Base-by-base conservation (phyloP, 2,888 invertebrate genomes). In the Platycheirus rosarum region DNA sequence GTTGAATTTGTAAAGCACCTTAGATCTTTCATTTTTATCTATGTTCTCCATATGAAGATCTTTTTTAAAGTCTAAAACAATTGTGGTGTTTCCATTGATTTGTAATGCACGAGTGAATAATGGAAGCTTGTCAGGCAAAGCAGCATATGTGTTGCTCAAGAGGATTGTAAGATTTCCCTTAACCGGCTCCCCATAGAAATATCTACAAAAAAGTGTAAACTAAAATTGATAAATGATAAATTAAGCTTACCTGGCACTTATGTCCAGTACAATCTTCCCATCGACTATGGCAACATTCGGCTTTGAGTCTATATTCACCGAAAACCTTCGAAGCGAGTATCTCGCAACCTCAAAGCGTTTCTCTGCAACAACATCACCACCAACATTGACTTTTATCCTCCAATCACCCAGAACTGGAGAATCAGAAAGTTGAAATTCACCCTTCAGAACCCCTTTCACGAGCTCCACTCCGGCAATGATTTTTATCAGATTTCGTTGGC, bases 271-370 rank as follows among this genome's bases (percentile, higher is more conserved):
- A 76, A 98, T 93, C 85, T 94, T 94, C 42, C 94, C 95, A 75
- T 97, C 96, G 84, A 94, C 94, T 88, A 97, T 96, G 0, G 97
- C 95, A 3, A 95, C 93, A 88, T 96, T 95, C 65, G 95, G 92
- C 0, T 97, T 96, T 37, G 96, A 93, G 84, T 95, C 93, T 85
- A 98, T 94, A 48, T 93, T 93, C 79, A 98, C 95, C 86, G 97
- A 94, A 91, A 98, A 98, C 88, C 97, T 97, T 0, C 98, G 98
- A 85, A 97, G 91, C 57, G 98, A 95, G 88, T 97, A 97, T 90
- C 97, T 96, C 9, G 96, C 97, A 9, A 98, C 96, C 86, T 95
- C 93, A 65, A 91, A 89, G 46, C 20, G 20, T 68, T 87, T 88
- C 0, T 75, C 86, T 88, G 91, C 85, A 0, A 40, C 40, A 26